phyloP scores from a whole-genome alignment of 2,113 vertebrate species.

The Mormyrus lacerda region DNA sequence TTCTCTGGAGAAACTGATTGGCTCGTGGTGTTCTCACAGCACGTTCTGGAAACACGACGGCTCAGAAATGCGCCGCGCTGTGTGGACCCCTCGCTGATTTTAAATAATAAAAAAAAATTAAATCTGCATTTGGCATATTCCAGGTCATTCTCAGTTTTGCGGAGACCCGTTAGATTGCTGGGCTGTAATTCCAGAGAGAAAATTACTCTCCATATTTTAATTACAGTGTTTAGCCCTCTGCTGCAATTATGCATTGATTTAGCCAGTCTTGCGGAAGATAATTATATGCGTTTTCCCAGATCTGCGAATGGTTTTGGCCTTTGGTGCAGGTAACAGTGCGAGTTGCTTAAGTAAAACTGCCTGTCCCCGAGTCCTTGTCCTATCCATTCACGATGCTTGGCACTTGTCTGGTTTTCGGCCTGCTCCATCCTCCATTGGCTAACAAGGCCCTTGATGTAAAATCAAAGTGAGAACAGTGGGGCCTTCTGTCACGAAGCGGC shows the following conservation, averaged over 20 bases:
- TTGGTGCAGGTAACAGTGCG: neutral
- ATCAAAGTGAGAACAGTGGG: neutral
- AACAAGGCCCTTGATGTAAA: neutral
- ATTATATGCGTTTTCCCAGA: neutral
- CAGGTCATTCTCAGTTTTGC: neutral
- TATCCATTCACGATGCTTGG: neutral
- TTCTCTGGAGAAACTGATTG: neutral
- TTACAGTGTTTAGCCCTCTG: conserved; percentile 8
- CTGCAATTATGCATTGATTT: neutral
- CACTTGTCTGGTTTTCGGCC: neutral
- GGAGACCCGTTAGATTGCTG: neutral
- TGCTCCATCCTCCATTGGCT: neutral
- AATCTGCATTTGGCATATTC: neutral
- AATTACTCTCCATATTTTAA: conserved; percentile 12
- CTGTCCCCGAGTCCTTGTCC: neutral
- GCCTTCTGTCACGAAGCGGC: neutral
- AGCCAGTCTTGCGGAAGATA: neutral
- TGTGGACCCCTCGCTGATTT: neutral
- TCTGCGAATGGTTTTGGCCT: neutral
- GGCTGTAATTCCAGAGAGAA: neutral
- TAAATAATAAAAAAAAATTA: neutral
- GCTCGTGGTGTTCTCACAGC: neutral
- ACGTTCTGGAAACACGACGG: neutral
- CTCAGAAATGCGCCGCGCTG: neutral
- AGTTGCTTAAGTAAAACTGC: neutral